A percentile compares a stretch with the other conserved stretches of the same genome.
Conservation (phyloP, 2,888 invertebrate genomes). For the Didymodactylos carnosus region DNA sequence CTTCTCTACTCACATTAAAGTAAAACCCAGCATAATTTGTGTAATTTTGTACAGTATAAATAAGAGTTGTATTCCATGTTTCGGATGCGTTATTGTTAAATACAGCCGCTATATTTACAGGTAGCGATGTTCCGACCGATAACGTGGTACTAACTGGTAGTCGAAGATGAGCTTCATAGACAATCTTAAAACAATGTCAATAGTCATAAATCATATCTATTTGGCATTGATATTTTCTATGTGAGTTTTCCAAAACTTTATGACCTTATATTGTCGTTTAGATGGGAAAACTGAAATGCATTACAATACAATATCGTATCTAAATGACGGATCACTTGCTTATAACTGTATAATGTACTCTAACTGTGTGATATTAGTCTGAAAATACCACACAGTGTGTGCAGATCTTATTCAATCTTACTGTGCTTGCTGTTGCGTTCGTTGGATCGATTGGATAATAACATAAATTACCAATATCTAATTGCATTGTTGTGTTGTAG, state of each 20-base stretch:
- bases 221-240: background rate
- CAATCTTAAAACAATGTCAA: background rate
- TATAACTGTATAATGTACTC: too few relatives aligned
- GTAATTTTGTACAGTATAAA: background rate
- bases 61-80: background rate
- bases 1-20: too few relatives aligned
- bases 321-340: too few relatives aligned
- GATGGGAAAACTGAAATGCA: too few relatives aligned
- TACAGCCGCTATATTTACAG: background rate
- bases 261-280: too few relatives aligned
- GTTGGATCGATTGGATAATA: slow-evolving; percentile 5
- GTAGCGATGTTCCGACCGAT: background rate
- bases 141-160: background rate
- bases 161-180: background rate
- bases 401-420: too few relatives aligned
- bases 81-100: background rate
- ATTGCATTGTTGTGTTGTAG: background rate
- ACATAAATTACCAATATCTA: slow-evolving; percentile 1
- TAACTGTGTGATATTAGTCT: too few relatives aligned
- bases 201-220: background rate
- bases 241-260: background rate
- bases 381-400: too few relatives aligned
- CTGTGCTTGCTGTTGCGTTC: slow-evolving; percentile 3
- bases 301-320: too few relatives aligned
- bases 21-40: background rate